phyloP scores from a whole-genome alignment of 2,113 vertebrate genomes.

The Corythornis vintsioides region DNA sequence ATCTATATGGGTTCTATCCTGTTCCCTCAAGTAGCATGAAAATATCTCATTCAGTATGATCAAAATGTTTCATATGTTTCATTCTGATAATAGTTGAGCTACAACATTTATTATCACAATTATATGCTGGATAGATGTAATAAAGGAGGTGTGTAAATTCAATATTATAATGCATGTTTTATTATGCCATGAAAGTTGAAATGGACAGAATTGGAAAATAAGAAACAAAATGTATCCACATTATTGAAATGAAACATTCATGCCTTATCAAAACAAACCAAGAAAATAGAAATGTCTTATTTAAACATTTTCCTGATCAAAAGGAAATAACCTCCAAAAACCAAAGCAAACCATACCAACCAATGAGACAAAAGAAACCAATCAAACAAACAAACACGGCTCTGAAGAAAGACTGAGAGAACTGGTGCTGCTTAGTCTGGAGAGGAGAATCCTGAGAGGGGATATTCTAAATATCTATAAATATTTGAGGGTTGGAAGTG shows the following conservation, averaged over 20 bases:
- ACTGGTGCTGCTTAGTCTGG: too few relatives aligned
- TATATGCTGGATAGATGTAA: not conserved
- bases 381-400: not conserved
- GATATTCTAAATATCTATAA: too few relatives aligned
- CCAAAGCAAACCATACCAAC: too few relatives aligned
- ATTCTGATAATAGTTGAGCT: not conserved
- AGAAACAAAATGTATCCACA: not conserved
- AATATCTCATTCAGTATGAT: not conserved
- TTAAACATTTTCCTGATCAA: constrained; percentile 15
- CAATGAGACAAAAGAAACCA: too few relatives aligned
- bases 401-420: too few relatives aligned
- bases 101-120: constrained; percentile 27
- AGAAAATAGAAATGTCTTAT: constrained; percentile 25
- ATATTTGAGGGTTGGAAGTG: too few relatives aligned
- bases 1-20: not conserved
- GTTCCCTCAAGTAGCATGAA: not conserved
- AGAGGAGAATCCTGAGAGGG: too few relatives aligned
- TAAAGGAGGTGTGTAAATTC: constrained; percentile 17
- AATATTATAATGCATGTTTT: not conserved
- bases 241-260: constrained; percentile 29
- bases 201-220: constrained; percentile 10
- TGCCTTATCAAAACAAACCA: constrained; percentile 8
- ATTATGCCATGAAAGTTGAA: not conserved
- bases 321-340: not conserved
- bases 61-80: not conserved